Base-by-base conservation (phyloP, 2,888 invertebrate genomes). In the Callosobruchus maculatus region DNA sequence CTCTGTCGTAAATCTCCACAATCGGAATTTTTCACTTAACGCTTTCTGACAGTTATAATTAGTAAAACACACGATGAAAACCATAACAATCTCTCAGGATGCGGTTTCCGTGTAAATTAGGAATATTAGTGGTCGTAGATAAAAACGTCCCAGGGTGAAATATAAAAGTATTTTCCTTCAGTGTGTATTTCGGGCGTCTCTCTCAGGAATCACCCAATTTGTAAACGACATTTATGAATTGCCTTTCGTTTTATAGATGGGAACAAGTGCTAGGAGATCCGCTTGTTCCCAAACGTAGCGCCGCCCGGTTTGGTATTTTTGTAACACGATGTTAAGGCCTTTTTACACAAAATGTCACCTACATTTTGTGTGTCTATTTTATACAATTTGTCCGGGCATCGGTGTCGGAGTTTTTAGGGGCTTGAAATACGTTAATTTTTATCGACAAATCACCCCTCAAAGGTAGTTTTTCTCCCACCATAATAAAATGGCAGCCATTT, bases 241-340 rank as follows among this genome's bases (percentile, higher is more conserved):
- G 72, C 74, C 21, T 66, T 22, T 71, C 74, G 68, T 72, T 67
- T 74, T 72, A 74, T 74, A 73, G 71, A 74, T 74, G 74, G 71
- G 67, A 74, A 70, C 74, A 74, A 74, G 74, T 74, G 74, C 74
- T 74, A 72, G 49, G 49, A 72, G 72, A 72, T 72, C 70, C 70
- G 72, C 72, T 70, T 70, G 67, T 70, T 22, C 72, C 72, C 70
- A 74, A 74, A 67, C 49, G 49, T 49, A 18, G 49, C 49, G 49
- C 49, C 71, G 72, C 20, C 69, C 71, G 68, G n/a, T n/a, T n/a
- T n/a, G 70, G 67, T 74, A 74, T 74, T 74, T 71, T 71, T 67
- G 74, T 74, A 71, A 18, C 18, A 18, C 13, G 49, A 49, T 18
- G 49, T 49, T 49, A 49, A 49, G 49, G 49, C 13, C 49, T 18